Conservation (phyloP, 2,888 invertebrate genomes). For the Dorcus parallelipipedus region DNA sequence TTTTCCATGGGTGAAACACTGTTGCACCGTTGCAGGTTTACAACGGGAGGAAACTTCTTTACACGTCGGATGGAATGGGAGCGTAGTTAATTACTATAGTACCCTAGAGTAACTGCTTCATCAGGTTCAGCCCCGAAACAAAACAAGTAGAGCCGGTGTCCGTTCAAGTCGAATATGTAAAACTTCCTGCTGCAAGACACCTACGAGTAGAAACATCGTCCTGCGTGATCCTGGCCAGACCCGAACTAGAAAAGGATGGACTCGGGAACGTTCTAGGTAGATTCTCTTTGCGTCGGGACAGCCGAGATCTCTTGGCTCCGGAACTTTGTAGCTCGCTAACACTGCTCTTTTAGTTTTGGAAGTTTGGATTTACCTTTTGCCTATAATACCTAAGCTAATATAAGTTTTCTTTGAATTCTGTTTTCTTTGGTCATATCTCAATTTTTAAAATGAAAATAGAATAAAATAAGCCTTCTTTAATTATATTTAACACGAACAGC, state of each 20-base stretch:
- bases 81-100: slow-evolving; percentile 6
- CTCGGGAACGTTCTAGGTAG: no score
- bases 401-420: no score
- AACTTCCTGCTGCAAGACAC: slow-evolving; percentile 7
- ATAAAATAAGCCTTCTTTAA: no score
- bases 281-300: no score
- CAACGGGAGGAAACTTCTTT: background rate
- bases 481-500: no score
- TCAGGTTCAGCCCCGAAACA: slow-evolving; percentile 6
- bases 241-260: no score
- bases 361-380: slow-evolving; percentile 5
- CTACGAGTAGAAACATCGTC: no score
- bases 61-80: background rate
- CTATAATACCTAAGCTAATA: background rate
- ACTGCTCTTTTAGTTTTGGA: slow-evolving; percentile 8
- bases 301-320: slow-evolving; percentile 3
- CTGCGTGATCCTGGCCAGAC: no score
- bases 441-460: no score
- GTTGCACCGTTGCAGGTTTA: background rate
- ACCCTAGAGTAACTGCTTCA: slow-evolving; percentile 8
- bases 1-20: background rate
- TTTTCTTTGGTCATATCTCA: no score
- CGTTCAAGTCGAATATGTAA: slow-evolving; percentile 5
- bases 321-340: slow-evolving; percentile 6
- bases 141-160: slow-evolving; percentile 10